Evolutionary conservation across 2,888 invertebrate genomes (phyloP).

Genomic region (Thumatha senex): DNA sequence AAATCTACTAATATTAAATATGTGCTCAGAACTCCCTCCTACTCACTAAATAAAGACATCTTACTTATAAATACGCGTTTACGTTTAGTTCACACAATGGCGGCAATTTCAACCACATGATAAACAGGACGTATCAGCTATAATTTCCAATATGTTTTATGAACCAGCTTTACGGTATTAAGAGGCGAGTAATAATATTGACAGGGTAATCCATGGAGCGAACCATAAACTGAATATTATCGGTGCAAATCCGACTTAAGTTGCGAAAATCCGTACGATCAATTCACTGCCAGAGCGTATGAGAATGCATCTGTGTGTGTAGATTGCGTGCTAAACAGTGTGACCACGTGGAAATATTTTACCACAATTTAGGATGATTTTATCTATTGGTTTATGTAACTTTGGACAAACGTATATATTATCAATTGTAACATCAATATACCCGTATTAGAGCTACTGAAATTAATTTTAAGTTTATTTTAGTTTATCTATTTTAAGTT

Average conservation of each 20-base stretch:
- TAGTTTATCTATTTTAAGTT: too few relatives aligned
- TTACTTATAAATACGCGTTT: slow-evolving; percentile 10
- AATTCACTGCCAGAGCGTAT: slow-evolving; percentile 9
- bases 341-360: background rate
- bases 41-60: slow-evolving; percentile 28
- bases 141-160: slow-evolving; percentile 79
- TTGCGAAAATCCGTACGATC: slow-evolving; percentile 57
- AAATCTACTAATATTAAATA: slow-evolving; percentile 5
- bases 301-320: background rate
- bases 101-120: slow-evolving; percentile 45
- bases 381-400: background rate
- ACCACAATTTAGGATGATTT: background rate
- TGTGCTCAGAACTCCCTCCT: slow-evolving; percentile 5
- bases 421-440: too few relatives aligned
- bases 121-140: slow-evolving; percentile 59
- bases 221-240: slow-evolving; percentile 72
- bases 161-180: slow-evolving; percentile 78
- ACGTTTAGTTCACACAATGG: slow-evolving; percentile 26
- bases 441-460: too few relatives aligned
- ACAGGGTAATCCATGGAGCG: slow-evolving; percentile 71
- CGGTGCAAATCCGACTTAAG: slow-evolving; percentile 70
- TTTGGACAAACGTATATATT: too few relatives aligned
- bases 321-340: background rate
- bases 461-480: too few relatives aligned
- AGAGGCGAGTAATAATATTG: slow-evolving; percentile 80